phyloP scores from a whole-genome alignment of 2,888 invertebrate genomes.

The Blomia tropicalis region DNA sequence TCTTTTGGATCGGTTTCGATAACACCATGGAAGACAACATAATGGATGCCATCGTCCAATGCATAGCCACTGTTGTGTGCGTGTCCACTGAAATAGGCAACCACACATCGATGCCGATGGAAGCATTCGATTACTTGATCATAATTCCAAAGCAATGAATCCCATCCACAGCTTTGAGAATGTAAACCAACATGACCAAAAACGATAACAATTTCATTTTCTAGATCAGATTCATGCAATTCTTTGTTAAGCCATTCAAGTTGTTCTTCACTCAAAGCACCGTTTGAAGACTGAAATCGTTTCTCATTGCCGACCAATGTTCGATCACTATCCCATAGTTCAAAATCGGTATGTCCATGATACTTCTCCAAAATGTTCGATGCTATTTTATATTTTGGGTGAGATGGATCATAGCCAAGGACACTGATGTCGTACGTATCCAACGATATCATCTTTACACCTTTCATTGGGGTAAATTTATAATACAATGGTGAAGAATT shows the following conservation, averaged over 20 bases:
- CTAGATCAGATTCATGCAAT: constrained; percentile 32
- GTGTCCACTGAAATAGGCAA: constrained; percentile 36
- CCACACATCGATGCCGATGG: constrained; percentile 32
- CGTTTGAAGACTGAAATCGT: constrained; percentile 36
- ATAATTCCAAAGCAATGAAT: constrained; percentile 36
- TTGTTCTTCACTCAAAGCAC: constrained; percentile 35
- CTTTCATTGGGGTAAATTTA: constrained; percentile 32
- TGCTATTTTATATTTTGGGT: constrained; percentile 32
- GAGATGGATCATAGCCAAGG: constrained; percentile 32
- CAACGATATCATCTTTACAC: constrained; percentile 33
- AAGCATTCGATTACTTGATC: constrained; percentile 33
- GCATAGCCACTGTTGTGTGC: constrained; percentile 34
- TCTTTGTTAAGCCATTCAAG: constrained; percentile 34
- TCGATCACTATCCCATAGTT: constrained; percentile 31
- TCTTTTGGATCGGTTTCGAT: constrained; percentile 33
- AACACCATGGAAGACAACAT: constrained; percentile 35
- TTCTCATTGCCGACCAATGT: constrained; percentile 32
- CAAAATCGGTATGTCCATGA: constrained; percentile 34
- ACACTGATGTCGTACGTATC: constrained; percentile 36
- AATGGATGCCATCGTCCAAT: constrained; percentile 34
- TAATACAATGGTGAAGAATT: constrained; percentile 32
- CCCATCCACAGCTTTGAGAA: constrained; percentile 29
- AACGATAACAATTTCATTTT: constrained; percentile 35
- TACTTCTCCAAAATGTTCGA: constrained; percentile 30
- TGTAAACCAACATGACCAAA: constrained; percentile 35